Evolutionary conservation across 2,797 vertebrate species (phyloP).

Genomic region (Gephyroberyx darwinii): DNA sequence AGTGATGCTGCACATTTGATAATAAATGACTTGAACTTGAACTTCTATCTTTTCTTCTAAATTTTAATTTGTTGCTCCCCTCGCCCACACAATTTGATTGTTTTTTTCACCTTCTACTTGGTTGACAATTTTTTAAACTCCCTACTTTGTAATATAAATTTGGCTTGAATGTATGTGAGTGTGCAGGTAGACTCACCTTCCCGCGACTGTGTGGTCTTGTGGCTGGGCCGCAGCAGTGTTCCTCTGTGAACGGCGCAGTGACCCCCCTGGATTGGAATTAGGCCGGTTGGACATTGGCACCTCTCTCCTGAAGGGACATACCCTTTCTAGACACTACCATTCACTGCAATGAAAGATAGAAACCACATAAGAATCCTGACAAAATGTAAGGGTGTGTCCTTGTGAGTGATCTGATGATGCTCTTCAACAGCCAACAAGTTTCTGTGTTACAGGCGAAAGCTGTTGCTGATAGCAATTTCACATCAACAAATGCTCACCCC

Average conservation of each 20-base stretch:
- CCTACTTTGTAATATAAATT: not conserved
- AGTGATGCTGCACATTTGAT: too few species aligned
- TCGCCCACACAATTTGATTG: slow-evolving; percentile 19
- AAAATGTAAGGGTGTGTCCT: slow-evolving; percentile 5
- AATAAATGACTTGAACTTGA: too few species aligned
- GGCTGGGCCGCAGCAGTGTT: slow-evolving; percentile 99
- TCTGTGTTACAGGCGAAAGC: not conserved
- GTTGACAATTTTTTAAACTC: not conserved
- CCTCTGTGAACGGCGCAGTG: slow-evolving; percentile 99
- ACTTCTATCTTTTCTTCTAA: not conserved
- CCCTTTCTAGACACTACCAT: slow-evolving; percentile 99
- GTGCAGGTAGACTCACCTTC: slow-evolving; percentile 86
- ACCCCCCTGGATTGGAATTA: slow-evolving; percentile 99
- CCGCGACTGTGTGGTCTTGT: slow-evolving; percentile 95
- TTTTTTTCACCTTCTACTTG: not conserved
- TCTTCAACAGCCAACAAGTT: not conserved
- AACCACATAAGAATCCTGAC: slow-evolving; percentile 20
- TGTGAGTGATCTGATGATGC: not conserved
- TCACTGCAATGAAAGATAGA: slow-evolving; percentile 84
- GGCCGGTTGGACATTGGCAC: slow-evolving; percentile 99
- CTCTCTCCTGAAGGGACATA: slow-evolving; percentile 99
- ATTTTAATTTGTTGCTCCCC: not conserved
- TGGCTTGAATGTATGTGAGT: not conserved
- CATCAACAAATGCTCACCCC: not conserved
- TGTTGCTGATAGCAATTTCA: not conserved